Conservation (phyloP, 1,140 invertebrate species). For the Macrotrachela quadricornifera region DNA sequence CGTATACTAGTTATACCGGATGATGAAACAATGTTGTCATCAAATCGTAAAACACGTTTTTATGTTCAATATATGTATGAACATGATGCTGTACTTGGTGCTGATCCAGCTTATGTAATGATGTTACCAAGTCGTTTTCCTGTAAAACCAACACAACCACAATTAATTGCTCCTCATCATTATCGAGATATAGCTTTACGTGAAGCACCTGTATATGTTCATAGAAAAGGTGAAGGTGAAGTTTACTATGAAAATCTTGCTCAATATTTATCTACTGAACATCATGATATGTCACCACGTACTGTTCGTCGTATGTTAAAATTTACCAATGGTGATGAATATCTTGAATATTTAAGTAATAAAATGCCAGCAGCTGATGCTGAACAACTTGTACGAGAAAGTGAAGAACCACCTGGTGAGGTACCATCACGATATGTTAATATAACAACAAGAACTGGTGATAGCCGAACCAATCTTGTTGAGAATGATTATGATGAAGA, state of each 20-base stretch:
- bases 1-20: constrained; percentile 3
- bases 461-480: no score
- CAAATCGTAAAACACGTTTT: constrained; percentile 1
- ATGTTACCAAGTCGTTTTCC: constrained; percentile 5
- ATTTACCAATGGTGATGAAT: constrained; percentile 1
- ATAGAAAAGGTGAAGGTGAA: constrained; percentile 1
- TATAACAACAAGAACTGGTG: no score
- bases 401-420: no score
- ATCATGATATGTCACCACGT: constrained; percentile 1
- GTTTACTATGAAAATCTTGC: constrained; percentile 9
- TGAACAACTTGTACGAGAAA: no score
- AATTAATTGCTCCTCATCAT: not conserved
- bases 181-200: not conserved
- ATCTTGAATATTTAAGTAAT: constrained; percentile 1
- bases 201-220: constrained; percentile 6
- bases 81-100: constrained; percentile 3
- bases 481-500: no score
- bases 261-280: not conserved
- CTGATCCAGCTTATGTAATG: constrained; percentile 2
- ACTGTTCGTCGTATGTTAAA: constrained; percentile 3
- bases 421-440: no score
- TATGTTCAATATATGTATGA: constrained; percentile 8
- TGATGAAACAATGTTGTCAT: constrained; percentile 4
- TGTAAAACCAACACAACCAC: not conserved
- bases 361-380: no score